phyloP scores from a whole-genome alignment of 2,797 vertebrate species.

The Clarias platycephalus region DNA sequence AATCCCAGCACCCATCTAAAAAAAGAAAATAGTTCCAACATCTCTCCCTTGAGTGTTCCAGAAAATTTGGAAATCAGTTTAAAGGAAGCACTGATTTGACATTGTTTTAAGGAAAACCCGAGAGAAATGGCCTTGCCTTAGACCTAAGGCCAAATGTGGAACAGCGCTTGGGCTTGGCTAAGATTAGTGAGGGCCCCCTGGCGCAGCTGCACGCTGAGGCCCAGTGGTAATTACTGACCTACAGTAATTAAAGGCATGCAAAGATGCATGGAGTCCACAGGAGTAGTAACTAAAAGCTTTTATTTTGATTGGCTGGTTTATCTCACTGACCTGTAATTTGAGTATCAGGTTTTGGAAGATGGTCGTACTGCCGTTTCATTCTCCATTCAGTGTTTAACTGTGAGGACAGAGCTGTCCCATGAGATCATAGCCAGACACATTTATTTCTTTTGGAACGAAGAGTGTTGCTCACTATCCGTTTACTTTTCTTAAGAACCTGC shows the following conservation, averaged over 20 bases:
- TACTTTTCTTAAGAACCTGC: constrained; percentile 3
- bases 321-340: neutral
- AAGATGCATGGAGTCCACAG: constrained; percentile 1
- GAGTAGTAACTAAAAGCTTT: neutral
- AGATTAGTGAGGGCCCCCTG: constrained; percentile 30
- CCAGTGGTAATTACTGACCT: constrained; percentile 36
- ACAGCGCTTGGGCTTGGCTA: neutral
- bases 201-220: constrained; percentile 42
- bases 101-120: neutral
- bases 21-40: no score
- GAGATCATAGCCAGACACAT: neutral
- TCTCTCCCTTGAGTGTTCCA: neutral
- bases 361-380: neutral
- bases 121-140: neutral
- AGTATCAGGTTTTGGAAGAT: neutral
- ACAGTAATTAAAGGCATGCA: constrained; percentile 31
- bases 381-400: neutral
- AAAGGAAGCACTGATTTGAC: neutral
- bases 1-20: no score
- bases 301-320: neutral
- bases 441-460: neutral
- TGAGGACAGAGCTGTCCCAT: neutral
- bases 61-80: neutral
- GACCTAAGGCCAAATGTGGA: neutral
- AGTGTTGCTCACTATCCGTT: neutral